A percentile compares a stretch with the other conserved stretches of the same genome.
Conservation (phyloP, 2,888 invertebrate genomes). For the Amiota minor region DNA sequence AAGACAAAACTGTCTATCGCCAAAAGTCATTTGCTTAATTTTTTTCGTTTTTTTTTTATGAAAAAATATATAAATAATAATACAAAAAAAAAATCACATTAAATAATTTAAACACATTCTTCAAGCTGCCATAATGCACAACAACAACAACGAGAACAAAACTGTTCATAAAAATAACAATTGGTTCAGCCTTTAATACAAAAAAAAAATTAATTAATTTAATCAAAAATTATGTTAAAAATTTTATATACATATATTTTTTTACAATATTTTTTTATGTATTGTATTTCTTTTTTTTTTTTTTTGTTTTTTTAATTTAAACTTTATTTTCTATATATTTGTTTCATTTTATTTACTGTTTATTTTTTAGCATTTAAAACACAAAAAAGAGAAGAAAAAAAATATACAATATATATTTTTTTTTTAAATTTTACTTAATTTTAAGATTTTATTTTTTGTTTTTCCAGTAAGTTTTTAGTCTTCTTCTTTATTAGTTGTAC, state of each 20-base stretch:
- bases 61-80: slow-evolving; percentile 26
- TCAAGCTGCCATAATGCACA: slow-evolving; percentile 60
- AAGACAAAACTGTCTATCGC: not conserved
- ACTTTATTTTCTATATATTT: not conserved
- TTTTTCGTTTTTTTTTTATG: slow-evolving; percentile 31
- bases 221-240: not conserved
- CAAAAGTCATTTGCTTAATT: not conserved
- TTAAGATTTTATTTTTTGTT: slow-evolving; percentile 13
- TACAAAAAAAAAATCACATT: slow-evolving; percentile 9
- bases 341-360: too few species aligned
- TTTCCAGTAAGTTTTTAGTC: slow-evolving; percentile 51
- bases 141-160: slow-evolving; percentile 32
- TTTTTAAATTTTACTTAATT: slow-evolving; percentile 15
- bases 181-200: too few species aligned
- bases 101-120: slow-evolving; percentile 42
- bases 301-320: slow-evolving; percentile 44
- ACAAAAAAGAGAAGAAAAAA: not conserved
- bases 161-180: not conserved
- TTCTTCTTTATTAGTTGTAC: slow-evolving; percentile 53
- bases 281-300: slow-evolving; percentile 28
- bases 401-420: not conserved
- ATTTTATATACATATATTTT: slow-evolving; percentile 17
- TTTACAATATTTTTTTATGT: slow-evolving; percentile 10
- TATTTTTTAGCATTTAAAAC: too few species aligned
- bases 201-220: too few species aligned